Evolutionary conservation across 2,888 invertebrate genomes (phyloP).

Genomic region (Syrphus vitripennis): DNA sequence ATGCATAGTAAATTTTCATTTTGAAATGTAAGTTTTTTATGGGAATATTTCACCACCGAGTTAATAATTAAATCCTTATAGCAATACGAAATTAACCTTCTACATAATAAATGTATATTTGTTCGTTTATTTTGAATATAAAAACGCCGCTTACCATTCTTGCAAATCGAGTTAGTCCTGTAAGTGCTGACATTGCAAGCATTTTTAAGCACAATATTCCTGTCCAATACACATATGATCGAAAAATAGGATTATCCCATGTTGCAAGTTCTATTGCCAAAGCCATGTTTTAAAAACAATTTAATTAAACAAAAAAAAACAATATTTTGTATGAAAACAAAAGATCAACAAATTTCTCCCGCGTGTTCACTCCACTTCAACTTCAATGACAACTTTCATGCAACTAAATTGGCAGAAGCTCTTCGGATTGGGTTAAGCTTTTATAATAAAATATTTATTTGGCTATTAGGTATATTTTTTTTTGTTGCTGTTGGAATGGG

Average conservation of each 20-base stretch:
- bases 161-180: conserved; percentile 79
- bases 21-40: no score
- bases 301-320: no score
- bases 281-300: background rate
- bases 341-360: background rate
- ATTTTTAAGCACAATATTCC: conserved; percentile 81
- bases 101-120: no score
- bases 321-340: background rate
- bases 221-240: conserved; percentile 81
- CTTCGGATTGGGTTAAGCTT: background rate
- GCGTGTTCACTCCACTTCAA: background rate
- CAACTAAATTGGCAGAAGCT: background rate
- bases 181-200: conserved; percentile 80
- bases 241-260: conserved; percentile 79
- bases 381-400: background rate
- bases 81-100: no score
- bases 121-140: background rate
- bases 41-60: no score
- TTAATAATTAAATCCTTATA: no score
- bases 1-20: no score
- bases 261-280: conserved; percentile 39
- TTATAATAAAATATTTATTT: background rate
- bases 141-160: conserved; percentile 78
- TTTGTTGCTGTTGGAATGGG: background rate
- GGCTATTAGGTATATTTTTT: background rate